phyloP scores from a whole-genome alignment of 2,797 vertebrate genomes.

The Sebastes taczanowskii region DNA sequence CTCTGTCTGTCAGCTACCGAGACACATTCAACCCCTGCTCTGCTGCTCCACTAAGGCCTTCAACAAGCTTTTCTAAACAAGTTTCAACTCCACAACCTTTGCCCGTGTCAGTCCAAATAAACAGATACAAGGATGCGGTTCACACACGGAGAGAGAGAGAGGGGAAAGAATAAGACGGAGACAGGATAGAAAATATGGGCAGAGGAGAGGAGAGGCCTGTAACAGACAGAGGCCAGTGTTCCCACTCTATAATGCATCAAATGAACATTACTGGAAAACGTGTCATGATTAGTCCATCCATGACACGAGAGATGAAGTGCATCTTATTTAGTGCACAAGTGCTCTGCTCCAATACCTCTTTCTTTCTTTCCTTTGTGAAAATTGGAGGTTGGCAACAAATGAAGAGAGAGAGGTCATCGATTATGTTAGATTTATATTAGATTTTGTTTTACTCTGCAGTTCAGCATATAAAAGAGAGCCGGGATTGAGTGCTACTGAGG shows the following conservation, averaged over 20 bases:
- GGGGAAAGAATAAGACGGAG: conserved; percentile 27
- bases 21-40: conserved; percentile 39
- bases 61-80: conserved; percentile 55
- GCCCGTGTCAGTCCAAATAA: conserved; percentile 65
- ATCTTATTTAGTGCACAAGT: conserved; percentile 32
- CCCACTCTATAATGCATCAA: conserved; percentile 3
- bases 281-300: background rate
- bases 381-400: conserved; percentile 40
- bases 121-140: conserved; percentile 51
- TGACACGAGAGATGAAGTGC: conserved; percentile 1
- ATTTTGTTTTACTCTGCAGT: conserved; percentile 1
- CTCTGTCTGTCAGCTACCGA: conserved; percentile 53
- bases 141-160: background rate
- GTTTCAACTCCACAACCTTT: conserved; percentile 58
- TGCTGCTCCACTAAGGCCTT: conserved; percentile 39
- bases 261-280: conserved; percentile 14
- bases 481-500: background rate
- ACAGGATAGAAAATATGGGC: conserved; percentile 10
- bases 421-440: background rate
- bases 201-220: background rate
- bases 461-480: conserved; percentile 14
- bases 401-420: conserved; percentile 1
- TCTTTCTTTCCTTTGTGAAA: conserved; percentile 31
- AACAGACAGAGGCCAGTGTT: background rate
- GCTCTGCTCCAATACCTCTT: conserved; percentile 4